These are phyloP conservation scores for Pyrocoelia pectoralis DNA, from an alignment of 2,888 invertebrate genomes.

Conservation along the genomic window DNA sequence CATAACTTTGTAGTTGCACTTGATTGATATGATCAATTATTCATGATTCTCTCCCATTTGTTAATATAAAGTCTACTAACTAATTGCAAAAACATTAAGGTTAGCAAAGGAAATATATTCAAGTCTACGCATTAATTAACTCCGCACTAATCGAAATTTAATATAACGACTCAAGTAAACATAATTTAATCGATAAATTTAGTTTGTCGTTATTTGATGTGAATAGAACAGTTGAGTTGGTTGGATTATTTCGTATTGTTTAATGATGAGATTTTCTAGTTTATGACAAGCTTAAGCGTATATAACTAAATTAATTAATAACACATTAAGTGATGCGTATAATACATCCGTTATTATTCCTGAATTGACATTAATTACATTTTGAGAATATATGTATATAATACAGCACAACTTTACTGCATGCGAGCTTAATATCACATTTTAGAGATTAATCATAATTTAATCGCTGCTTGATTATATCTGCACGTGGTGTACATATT, in stretches of 20 bases:
- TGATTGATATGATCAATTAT: too few species aligned
- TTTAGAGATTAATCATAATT: neutral
- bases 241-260: neutral
- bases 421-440: constrained; percentile 3
- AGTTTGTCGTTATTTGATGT: neutral
- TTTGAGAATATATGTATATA: constrained; percentile 5
- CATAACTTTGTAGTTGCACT: too few species aligned
- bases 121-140: too few species aligned
- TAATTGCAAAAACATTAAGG: too few species aligned
- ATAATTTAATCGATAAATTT: neutral
- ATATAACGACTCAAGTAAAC: neutral
- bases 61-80: too few species aligned
- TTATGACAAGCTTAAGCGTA: neutral
- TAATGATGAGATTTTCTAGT: constrained; percentile 5
- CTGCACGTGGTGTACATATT: neutral
- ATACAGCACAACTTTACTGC: neutral
- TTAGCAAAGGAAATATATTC: too few species aligned
- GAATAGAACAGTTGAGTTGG: neutral
- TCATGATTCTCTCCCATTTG: too few species aligned
- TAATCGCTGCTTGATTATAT: neutral
- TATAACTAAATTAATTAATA: constrained; percentile 10
- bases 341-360: constrained; percentile 12
- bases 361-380: constrained; percentile 10
- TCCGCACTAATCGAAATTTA: neutral
- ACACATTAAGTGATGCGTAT: constrained; percentile 5